Base-by-base conservation (phyloP, 2,888 invertebrate genomes). In the Ectropis crepuscularia region DNA sequence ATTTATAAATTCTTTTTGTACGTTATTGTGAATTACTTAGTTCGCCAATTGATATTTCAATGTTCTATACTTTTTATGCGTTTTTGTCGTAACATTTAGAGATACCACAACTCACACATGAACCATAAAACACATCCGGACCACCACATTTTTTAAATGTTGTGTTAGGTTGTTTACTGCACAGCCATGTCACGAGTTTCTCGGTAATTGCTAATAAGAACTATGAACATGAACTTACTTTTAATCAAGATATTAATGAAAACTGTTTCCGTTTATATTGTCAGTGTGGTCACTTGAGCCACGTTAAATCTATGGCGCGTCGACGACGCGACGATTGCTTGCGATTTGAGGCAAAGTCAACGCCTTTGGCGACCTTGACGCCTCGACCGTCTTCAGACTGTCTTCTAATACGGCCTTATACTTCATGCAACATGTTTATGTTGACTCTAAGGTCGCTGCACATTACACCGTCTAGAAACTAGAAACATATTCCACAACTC, bases 331-430 rank as follows among this genome's bases (percentile, higher is more conserved):
- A 68, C 70, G 67, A 78, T 81, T 76, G 79, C 84, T 78, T 80
- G 82, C 81, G 85, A 86, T 87, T 87, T 84, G 82, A 86, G 87
- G 86, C 81, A 77, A 77, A 90, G 90, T 92, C 90, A 92, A 90
- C 87, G 91, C 85, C 90, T 86, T 80, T 81, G 85, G 80, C 92
- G 91, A 91, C 91, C n/a, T n/a, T n/a, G 92, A 85, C 91, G 78
- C 49, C 68, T 71, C 78, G 82, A 75, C 79, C 83, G 83, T 74
- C 78, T 76, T 76, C 74, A 75, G 53, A 28, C 16, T 4, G 16
- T 28, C 75, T 72, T 73, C 75, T 75, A 80, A 39, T 41, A 78
- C 77, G 75, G 78, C 79, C 75, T 74, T 74, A 73, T 45, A 79
- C 77, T 79, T 74, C 53, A 65, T 66, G 62, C 65, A 68, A 61